These are phyloP conservation scores for Drosophila pseudotakahashii DNA, from an alignment of 2,888 invertebrate genomes.

Conservation along the genomic window DNA sequence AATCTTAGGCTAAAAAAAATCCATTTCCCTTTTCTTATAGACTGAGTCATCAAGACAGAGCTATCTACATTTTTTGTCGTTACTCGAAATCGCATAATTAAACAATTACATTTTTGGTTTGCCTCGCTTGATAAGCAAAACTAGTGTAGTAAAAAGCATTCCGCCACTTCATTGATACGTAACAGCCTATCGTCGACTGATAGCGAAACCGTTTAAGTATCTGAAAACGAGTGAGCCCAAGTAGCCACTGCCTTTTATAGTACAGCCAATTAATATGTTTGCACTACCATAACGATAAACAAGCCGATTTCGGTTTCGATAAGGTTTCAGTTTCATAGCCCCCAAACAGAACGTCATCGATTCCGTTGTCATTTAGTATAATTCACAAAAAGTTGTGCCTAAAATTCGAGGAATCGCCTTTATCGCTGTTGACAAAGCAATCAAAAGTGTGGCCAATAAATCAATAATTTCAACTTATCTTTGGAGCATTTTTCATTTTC, in stretches of 20 bases:
- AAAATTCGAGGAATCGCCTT: conserved; percentile 4
- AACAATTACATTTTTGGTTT: neutral
- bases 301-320: conserved; percentile 2
- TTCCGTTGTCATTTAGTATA: conserved; percentile 9
- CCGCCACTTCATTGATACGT: neutral
- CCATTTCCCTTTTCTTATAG: too few relatives aligned
- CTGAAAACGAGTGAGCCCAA: neutral
- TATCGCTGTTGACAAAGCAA: conserved; percentile 4
- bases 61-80: too few relatives aligned
- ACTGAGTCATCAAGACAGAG: too few relatives aligned
- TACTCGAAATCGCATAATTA: neutral
- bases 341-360: conserved; percentile 2
- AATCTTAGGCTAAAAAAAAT: too few relatives aligned
- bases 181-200: neutral
- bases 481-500: neutral
- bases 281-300: conserved; percentile 3
- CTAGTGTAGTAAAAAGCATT: neutral
- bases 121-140: neutral
- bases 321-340: neutral
- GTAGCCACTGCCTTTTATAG: neutral
- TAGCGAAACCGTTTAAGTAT: neutral
- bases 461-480: conserved; percentile 13
- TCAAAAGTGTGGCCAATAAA: neutral
- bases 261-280: neutral
- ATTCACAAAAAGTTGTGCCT: neutral